Conservation (phyloP, 2,797 vertebrate species). For the Pipistrellus nathusii region DNA sequence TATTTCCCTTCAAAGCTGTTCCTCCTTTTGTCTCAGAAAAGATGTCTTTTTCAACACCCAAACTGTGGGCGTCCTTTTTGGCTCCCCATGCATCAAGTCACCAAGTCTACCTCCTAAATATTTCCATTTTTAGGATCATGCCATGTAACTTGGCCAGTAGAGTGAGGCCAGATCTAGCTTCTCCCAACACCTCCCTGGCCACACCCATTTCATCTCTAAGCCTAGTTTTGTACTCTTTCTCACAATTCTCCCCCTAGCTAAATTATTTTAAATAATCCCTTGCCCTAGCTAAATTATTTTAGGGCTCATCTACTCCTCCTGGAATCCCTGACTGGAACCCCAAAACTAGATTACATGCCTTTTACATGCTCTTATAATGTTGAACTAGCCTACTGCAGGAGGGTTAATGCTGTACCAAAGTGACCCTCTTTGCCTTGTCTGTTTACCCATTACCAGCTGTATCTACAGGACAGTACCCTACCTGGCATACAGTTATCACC, state of each 20-base stretch:
- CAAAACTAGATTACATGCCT: background rate
- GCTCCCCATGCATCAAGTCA: background rate
- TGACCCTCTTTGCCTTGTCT: background rate
- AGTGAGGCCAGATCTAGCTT: background rate
- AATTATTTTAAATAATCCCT: background rate
- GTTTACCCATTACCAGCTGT: background rate
- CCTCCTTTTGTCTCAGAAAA: background rate
- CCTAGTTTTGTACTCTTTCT: background rate
- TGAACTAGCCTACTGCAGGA: background rate
- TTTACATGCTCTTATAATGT: background rate
- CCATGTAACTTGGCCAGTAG: fast-evolving
- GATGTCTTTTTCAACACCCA: background rate
- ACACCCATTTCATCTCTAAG: background rate
- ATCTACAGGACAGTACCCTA: background rate
- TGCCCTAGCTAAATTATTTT: background rate
- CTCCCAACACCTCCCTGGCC: fast-evolving
- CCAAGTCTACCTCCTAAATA: background rate
- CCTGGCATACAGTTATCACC: background rate
- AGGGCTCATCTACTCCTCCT: background rate
- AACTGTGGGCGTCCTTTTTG: background rate
- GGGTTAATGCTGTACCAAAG: background rate
- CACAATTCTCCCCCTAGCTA: background rate
- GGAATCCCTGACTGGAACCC: background rate
- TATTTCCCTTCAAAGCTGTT: background rate
- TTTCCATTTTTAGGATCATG: background rate